Conservation (phyloP, 2,113 vertebrate genomes). For the Bombycilla garrulus region DNA sequence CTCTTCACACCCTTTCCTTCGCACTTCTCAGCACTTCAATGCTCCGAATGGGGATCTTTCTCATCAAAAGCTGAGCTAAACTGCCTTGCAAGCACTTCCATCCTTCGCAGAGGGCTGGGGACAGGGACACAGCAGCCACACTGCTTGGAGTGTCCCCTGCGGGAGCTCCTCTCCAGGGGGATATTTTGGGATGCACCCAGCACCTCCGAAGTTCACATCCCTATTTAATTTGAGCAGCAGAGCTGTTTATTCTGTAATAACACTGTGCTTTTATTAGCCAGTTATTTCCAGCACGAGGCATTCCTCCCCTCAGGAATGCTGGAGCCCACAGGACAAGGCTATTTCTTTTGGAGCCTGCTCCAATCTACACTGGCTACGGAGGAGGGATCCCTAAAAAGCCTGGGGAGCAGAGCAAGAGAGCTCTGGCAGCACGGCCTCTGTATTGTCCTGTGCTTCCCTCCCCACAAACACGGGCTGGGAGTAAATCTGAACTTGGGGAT, state of each 20-base stretch:
- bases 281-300: background rate
- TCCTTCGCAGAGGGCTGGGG: background rate
- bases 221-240: background rate
- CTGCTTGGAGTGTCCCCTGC: background rate
- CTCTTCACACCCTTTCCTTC: background rate
- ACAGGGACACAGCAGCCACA: fast-evolving
- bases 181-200: background rate
- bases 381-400: background rate
- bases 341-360: background rate
- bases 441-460: background rate
- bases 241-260: background rate
- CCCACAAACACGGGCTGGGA: background rate
- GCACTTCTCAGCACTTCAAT: background rate
- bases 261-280: background rate
- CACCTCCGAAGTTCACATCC: background rate
- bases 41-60: background rate
- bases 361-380: background rate
- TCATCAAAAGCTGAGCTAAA: background rate
- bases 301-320: background rate
- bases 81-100: fast-evolving
- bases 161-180: background rate
- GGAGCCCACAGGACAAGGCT: background rate
- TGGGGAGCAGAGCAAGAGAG: fast-evolving
- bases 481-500: background rate
- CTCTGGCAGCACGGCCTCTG: background rate